These are phyloP conservation scores for Pseudotriccus pelzelni DNA, from an alignment of 2,797 vertebrate species.

Conservation along the genomic window DNA sequence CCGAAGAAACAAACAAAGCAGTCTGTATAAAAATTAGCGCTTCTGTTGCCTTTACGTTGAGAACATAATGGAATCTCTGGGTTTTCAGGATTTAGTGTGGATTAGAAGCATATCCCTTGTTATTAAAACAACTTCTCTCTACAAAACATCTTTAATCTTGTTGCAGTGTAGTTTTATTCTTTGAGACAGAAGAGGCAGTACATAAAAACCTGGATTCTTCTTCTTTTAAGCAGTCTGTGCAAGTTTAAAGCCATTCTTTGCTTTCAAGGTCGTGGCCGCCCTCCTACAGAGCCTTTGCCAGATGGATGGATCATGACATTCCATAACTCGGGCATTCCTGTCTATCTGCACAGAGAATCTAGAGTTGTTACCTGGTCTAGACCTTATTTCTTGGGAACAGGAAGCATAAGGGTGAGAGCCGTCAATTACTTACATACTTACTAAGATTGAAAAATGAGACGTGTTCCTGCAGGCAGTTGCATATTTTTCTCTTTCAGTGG, in stretches of 20 bases:
- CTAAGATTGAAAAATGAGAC: background rate
- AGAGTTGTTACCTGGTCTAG: slow-evolving; percentile 99
- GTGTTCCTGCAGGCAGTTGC: background rate
- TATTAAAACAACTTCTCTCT: background rate
- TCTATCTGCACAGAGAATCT: slow-evolving; percentile 98
- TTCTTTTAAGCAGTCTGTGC: background rate
- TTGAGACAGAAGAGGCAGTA: background rate
- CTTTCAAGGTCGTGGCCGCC: slow-evolving; percentile 91
- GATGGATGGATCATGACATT: slow-evolving; percentile 99
- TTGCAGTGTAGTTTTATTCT: background rate
- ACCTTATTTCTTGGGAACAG: slow-evolving; percentile 97
- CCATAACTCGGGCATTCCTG: slow-evolving; percentile 99
- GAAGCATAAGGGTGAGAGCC: slow-evolving; percentile 94
- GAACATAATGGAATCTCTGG: background rate
- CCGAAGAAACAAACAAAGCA: background rate
- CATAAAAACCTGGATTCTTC: background rate
- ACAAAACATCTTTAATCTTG: background rate
- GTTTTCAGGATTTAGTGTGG: background rate
- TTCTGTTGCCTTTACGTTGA: background rate
- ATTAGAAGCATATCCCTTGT: background rate
- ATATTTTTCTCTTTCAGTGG: background rate
- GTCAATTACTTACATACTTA: background rate
- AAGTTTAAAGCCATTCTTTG: slow-evolving; percentile 34
- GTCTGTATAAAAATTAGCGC: background rate
- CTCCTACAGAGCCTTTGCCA: slow-evolving; percentile 96